Evolutionary conservation across 2,797 vertebrate genomes (phyloP).

Genomic region (Telmatherina bonti): DNA sequence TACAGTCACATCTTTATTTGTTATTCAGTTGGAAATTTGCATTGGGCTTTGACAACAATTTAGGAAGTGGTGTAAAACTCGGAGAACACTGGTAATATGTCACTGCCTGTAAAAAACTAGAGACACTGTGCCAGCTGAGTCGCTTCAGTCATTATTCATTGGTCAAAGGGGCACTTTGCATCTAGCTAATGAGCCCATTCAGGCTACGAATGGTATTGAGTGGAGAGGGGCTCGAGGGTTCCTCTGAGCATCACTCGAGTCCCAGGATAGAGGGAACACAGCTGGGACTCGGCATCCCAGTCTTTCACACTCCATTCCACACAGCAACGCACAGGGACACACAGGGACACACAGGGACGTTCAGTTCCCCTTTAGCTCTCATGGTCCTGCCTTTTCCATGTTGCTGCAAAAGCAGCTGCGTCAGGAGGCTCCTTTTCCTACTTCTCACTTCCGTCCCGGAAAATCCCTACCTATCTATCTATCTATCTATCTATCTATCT

Average conservation of each 20-base stretch:
- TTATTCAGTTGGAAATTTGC: conserved; percentile 43
- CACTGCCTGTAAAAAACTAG: conserved; percentile 47
- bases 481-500: not conserved
- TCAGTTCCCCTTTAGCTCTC: conserved; percentile 61
- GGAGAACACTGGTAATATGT: conserved; percentile 49
- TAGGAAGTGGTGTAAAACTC: conserved; percentile 45
- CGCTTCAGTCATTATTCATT: conserved; percentile 71
- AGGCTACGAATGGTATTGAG: conserved; percentile 52
- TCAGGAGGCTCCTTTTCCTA: conserved; percentile 58
- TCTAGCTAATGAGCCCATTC: conserved; percentile 53
- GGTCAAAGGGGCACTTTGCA: conserved; percentile 59
- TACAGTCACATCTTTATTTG: conserved; percentile 50
- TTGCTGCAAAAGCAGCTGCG: conserved; percentile 61
- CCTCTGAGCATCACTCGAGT: conserved; percentile 64
- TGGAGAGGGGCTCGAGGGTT: conserved; percentile 53
- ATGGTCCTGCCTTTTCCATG: conserved; percentile 43
- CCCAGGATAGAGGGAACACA: conserved; percentile 75
- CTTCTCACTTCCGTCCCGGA: conserved; percentile 46
- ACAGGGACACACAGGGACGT: conserved; percentile 62
- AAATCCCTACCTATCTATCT: not conserved
- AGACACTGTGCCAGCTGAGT: conserved; percentile 39
- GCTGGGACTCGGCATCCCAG: conserved; percentile 73
- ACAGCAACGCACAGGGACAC: conserved; percentile 70
- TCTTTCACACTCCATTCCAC: conserved; percentile 77
- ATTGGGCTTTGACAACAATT: conserved; percentile 45